Evolutionary conservation across 35 echinoderm and acorn worm genomes (phyloP).

Genomic region (Chiridota heheva): DNA sequence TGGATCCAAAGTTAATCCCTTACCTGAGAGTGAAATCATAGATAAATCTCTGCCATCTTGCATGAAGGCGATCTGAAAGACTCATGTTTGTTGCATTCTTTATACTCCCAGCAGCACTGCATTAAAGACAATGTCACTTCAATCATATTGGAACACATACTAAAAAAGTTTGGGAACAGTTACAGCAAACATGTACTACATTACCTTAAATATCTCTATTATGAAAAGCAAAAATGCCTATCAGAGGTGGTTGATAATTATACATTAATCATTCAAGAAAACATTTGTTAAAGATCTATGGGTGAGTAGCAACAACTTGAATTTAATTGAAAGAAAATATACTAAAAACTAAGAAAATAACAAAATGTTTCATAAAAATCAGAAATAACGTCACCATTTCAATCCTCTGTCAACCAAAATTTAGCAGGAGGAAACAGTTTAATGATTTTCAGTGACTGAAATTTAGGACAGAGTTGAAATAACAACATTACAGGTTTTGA

Average conservation of each 20-base stretch:
- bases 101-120: conserved; percentile 45
- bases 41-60: conserved; percentile 55
- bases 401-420: too few relatives aligned
- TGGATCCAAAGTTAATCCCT: too few relatives aligned
- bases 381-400: too few relatives aligned
- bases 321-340: too few relatives aligned
- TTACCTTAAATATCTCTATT: neutral
- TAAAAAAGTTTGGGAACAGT: neutral
- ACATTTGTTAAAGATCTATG: neutral
- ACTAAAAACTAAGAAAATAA: too few relatives aligned
- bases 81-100: neutral
- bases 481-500: too few relatives aligned
- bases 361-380: too few relatives aligned
- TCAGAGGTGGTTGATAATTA: neutral
- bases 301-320: neutral
- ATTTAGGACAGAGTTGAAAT: too few relatives aligned
- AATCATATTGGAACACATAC: neutral
- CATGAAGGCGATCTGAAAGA: conserved; percentile 23
- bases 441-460: too few relatives aligned
- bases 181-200: neutral
- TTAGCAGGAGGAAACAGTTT: too few relatives aligned
- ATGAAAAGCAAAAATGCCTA: neutral
- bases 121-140: neutral
- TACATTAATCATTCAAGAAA: neutral
- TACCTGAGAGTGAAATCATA: conserved; percentile 60